Base-by-base conservation (phyloP, 2,888 invertebrate genomes). In the Eulithis prunata region DNA sequence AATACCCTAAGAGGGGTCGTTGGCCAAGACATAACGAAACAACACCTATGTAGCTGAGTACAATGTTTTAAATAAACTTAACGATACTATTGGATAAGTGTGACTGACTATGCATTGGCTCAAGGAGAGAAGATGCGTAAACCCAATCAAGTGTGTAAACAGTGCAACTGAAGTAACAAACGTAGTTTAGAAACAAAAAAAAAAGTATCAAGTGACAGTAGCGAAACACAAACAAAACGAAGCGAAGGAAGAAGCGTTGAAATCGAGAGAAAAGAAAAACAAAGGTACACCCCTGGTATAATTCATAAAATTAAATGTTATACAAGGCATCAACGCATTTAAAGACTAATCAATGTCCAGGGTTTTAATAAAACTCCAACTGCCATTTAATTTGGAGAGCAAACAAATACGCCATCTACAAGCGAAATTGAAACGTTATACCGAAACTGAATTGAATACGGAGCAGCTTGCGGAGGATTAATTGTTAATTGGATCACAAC, bases 401-500 rank as follows among this genome's bases (percentile, higher is more conserved):
- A 86, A 88, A 87, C 84, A 87, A 85, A 83, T 85, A 83, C 80
- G 76, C 79, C 81, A 84, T 83, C 83, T 81, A 80, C 80, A 78
- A 81, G 77, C 80, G 80, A 84, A 88, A 88, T 87, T 86, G 82
- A 86, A 88, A 88, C 84, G 82, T 82, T 74, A 74, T 71, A 78
- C 78, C 77, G 78, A 81, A 85, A 84, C 81, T 81, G 84, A 83
- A 88, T 86, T 85, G 85, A 85, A 88, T 82, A 80, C 81, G 74
- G 83, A 81, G 82, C 80, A 81, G 80, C 78, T 72, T 80, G 79
- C 73, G 77, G 78, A 74, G 87, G 88, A 89, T 90, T 88, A 88
- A 88, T 88, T 85, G 85, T 85, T 86, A 89, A 90, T 89, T 88
- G 86, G 82, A 88, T 87, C 81, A 84, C 83, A 85, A 67, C 78